Base-by-base conservation (phyloP, 1,140 invertebrate genomes). In the Drosophila trapezifrons region DNA sequence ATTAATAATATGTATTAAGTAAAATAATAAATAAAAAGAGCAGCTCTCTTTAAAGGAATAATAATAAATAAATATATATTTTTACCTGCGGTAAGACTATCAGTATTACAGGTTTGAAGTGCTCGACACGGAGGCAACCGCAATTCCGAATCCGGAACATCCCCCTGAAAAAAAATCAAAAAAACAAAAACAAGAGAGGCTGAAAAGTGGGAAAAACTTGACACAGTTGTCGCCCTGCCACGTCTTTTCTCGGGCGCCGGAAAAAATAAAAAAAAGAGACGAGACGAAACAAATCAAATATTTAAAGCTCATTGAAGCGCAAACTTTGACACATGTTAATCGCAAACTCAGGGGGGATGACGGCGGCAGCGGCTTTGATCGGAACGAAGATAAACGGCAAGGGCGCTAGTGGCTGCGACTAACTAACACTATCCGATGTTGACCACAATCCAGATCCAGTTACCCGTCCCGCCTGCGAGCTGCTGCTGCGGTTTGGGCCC, bases 281-380 rank as follows among this genome's bases (percentile, higher is more conserved):
- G 45, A 58, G 29, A 60, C 76, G 74, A 83, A 89, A 78, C 80
- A 80, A 89, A 89, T 89, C 84, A 89, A 89, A 89, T 89, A 84
- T 84, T 89, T 90, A 89, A 89, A 89, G 84, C 84, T 80, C 77
- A 89, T 80, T 89, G 85, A 78, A 80, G 80, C 80, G 80, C 66
- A 89, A 80, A 89, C 84, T 84, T 80, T 80, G 84, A 87, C 83
- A 80, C 83, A 87, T 87, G 84, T 78, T 83, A 40, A 83, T 49
- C 52, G 79, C 59, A 47, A 12, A 13, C 49, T 35, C 4, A 35
- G 25, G 40, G 17, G 38, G 18, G 29, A 2, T 10, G 27, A 35
- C 8, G 29, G 45, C 17, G 38, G 38, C 25, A 32, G 43, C 35
- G 57, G 49, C 64, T 45, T 75, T 72, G 66, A 82, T 80, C 42